Base-by-base conservation (phyloP, 2,797 vertebrate genomes). In the Mormyrops boulengeri region DNA sequence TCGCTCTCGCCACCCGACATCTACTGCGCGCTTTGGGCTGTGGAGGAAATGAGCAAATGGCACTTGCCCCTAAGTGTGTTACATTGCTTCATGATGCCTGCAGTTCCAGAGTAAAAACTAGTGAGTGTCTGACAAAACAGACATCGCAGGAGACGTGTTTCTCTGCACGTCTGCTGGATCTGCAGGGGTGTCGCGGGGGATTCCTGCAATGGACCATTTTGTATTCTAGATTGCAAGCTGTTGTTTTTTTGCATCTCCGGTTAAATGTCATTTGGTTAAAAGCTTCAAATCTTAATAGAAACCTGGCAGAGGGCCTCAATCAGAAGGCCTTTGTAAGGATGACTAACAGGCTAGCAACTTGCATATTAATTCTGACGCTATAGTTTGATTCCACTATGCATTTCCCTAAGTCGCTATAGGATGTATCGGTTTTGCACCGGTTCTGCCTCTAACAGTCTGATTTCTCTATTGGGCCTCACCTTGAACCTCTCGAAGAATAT, bases 401-500 rank as follows among this genome's bases (percentile, higher is more conserved):
- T 82, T 82, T 34, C 14, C 69, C 41, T 62, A 62, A 9, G 60
- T 22, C 19, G 2, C 73, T n/a, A 1, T 44, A 3, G 41, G 9
- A 22, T 38, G 34, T 38, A 17, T 34, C 4, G 69, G 34, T 73
- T 49, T 44, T 85, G 82, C 4, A n/a, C 50, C 4, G 3, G 26
- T 60, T 52, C 53, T 57, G 12, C 34, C 30, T 88, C 34, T 90
- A 92, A 52, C 62, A 49, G 8, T 90, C 44, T 88, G 47, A 86
- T 90, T 91, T 86, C 17, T 87, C 88, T 91, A 89, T 26, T 26
- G 14, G 77, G 60, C 22, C 30, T 66, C 50, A 3, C 73, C 50
- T 89, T 12, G 50, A 86, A 66, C 93, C 88, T 88, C 87, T 91
- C 90, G 69, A 92, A 98, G 98, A 95, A 94, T 0, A 90, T 96